A percentile compares a stretch with the other conserved stretches of the same genome.
Evolutionary conservation across 2,888 invertebrate species (phyloP).

Genomic region (Melieria omissa): DNA sequence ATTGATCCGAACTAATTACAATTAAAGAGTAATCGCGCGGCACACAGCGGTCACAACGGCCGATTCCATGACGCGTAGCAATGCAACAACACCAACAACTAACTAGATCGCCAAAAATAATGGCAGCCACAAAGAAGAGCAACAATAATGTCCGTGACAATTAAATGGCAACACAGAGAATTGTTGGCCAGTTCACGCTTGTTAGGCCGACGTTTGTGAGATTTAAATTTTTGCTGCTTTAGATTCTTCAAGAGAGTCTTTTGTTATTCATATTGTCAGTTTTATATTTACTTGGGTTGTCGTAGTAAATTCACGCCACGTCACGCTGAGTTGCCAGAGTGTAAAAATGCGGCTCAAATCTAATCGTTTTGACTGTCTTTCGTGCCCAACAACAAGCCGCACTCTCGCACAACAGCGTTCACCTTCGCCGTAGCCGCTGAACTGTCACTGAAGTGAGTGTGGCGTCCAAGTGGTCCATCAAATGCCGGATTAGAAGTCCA

Average conservation of each 20-base stretch:
- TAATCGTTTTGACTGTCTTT: too few relatives aligned
- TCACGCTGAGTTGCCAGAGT: conserved; percentile 15
- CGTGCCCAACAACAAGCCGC: too few relatives aligned
- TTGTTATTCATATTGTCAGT: too few relatives aligned
- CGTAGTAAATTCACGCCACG: not conserved
- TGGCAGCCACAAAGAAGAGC: conserved; percentile 6
- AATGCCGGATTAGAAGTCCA: conserved; percentile 27
- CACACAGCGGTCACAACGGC: too few relatives aligned
- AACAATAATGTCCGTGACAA: conserved; percentile 26
- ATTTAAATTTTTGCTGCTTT: too few relatives aligned
- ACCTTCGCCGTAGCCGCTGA: not conserved
- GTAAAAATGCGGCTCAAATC: not conserved
- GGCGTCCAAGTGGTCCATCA: conserved; percentile 13
- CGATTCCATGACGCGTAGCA: conserved; percentile 5
- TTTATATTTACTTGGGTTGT: too few relatives aligned
- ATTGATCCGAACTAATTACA: conserved; percentile 32
- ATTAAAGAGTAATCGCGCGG: conserved; percentile 20
- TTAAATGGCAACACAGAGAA: conserved; percentile 29
- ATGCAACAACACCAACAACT: conserved; percentile 13
- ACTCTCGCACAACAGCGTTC: too few relatives aligned
- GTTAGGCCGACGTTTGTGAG: conserved; percentile 1
- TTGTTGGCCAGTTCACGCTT: conserved; percentile 32
- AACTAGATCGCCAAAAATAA: not conserved
- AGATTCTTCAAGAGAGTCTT: too few relatives aligned
- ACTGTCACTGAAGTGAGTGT: not conserved